Base-by-base conservation (phyloP, 2,888 invertebrate species). In the Perizoma flavofasciatum region DNA sequence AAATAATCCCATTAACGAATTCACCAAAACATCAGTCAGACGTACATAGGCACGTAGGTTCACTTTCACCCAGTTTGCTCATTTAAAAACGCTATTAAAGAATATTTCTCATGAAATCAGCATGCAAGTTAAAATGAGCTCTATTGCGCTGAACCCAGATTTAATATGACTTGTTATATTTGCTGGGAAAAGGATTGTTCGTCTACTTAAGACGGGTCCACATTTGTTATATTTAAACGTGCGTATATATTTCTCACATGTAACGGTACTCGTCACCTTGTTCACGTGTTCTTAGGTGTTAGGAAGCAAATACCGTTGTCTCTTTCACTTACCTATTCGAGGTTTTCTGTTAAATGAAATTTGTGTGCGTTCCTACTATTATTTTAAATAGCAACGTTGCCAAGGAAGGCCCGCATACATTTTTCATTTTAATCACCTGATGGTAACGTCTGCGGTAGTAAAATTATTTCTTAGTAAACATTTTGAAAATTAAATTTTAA, bases 391-490 rank as follows among this genome's bases (percentile, higher is more conserved):
- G 44, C 41, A 45, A 32, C 35, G 34, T 11, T 55, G 35, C 53
- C 53, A 44, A 51, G 61, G 49, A 58, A 61, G 39, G 39, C 54
- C 45, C 50, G 56, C 10, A 43, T 58, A 53, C 57, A 58, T 61
- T 61, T 61, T 54, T 61, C 61, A 61, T 61, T 58, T 61, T 61
- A 61, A 61, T 61, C 61, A 58, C 61, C 61, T 61, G 61, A 57
- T 57, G 53, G 49, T 57, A 72, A 75, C 80, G 79, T 80, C 78
- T 79, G 81, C 68, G 80, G 82, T 81, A 79, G 80, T 83, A 82
- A 82, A 83, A 83, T 83, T 82, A 83, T 82, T 81, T 77, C 70
- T 71, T 78, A 79, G 83, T 81, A 83, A 84, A 83, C 82, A 85
- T 82, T 83, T 81, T 74, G 78, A 72, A 76, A 82, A 83, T 85